Percentiles rank a stretch among this genome's conserved stretches.
Conservation (phyloP, 1,140 invertebrate species). For the Drosophila seguyi region DNA sequence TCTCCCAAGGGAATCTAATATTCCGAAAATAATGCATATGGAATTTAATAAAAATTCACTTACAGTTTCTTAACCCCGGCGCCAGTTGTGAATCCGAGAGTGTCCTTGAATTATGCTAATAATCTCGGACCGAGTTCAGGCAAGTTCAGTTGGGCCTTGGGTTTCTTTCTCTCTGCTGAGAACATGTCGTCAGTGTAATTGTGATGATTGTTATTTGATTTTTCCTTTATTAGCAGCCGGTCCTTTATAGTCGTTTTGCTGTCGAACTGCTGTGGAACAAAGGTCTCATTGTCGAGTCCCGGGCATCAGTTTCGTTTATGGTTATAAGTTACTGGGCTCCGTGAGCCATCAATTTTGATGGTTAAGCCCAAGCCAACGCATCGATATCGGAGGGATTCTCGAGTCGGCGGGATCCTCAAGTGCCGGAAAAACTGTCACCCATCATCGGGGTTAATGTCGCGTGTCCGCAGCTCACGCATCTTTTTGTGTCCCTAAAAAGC, state of each 20-base stretch:
- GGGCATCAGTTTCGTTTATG: slow-evolving; percentile 35
- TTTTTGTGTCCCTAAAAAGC: neutral
- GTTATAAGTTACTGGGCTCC: slow-evolving; percentile 41
- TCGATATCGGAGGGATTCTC: neutral
- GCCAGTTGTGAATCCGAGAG: slow-evolving; percentile 14
- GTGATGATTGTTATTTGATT: slow-evolving; percentile 48
- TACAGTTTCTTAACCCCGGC: slow-evolving; percentile 36
- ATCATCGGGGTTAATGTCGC: slow-evolving; percentile 38
- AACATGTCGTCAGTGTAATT: slow-evolving; percentile 38
- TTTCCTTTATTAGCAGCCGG: slow-evolving; percentile 33
- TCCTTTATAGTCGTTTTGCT: slow-evolving; percentile 28
- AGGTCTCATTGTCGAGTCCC: slow-evolving; percentile 23
- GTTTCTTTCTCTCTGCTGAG: neutral
- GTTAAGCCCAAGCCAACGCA: slow-evolving; percentile 8
- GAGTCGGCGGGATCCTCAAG: slow-evolving; percentile 2
- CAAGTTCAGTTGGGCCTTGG: slow-evolving; percentile 20
- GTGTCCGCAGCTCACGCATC: slow-evolving; percentile 36
- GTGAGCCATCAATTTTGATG: slow-evolving; percentile 53
- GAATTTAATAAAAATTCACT: slow-evolving; percentile 45
- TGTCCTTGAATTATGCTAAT: slow-evolving; percentile 41
- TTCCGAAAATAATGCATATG: slow-evolving; percentile 23
- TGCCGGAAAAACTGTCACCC: slow-evolving; percentile 49
- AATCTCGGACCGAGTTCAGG: slow-evolving; percentile 25
- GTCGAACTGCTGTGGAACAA: slow-evolving; percentile 16
- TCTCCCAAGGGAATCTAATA: neutral